Conservation (phyloP, 2,888 invertebrate genomes). For the Drosophila neutralis region DNA sequence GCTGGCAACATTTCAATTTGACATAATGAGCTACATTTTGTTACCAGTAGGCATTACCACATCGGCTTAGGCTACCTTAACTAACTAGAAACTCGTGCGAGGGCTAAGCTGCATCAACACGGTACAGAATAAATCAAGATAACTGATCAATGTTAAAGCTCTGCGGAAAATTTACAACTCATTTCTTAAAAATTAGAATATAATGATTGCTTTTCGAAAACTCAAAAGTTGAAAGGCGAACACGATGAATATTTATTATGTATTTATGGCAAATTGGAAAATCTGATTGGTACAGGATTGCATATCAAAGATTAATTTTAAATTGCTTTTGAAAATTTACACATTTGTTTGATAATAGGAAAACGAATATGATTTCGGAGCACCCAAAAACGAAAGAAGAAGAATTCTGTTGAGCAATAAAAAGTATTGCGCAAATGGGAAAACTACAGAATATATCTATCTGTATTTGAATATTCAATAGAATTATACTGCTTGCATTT, state of each 20-base stretch:
- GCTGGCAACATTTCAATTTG: conserved; percentile 84
- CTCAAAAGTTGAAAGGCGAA: background rate
- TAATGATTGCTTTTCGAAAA: background rate
- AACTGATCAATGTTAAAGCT: background rate
- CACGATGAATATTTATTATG: background rate
- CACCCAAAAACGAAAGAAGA: no score
- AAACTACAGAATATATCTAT: background rate
- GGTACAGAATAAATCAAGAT: conserved; percentile 12
- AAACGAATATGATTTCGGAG: background rate
- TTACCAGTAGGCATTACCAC: conserved; percentile 59
- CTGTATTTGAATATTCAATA: background rate
- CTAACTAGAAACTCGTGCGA: conserved; percentile 26
- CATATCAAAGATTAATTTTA: no score
- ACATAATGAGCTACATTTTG: conserved; percentile 84
- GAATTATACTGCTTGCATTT: background rate
- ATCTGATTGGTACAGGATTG: no score
- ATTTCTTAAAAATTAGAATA: background rate
- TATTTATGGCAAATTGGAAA: background rate
- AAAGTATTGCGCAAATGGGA: background rate
- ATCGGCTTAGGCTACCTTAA: conserved; percentile 35
- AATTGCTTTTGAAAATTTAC: no score
- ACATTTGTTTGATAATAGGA: background rate
- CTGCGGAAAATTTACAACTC: background rate
- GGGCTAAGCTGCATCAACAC: conserved; percentile 5
- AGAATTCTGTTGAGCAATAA: background rate